A percentile compares a stretch with the other conserved stretches of the same genome.
These are phyloP conservation scores for Cichlasoma orientale DNA, from an alignment of 2,797 vertebrate genomes.

Conservation along the genomic window DNA sequence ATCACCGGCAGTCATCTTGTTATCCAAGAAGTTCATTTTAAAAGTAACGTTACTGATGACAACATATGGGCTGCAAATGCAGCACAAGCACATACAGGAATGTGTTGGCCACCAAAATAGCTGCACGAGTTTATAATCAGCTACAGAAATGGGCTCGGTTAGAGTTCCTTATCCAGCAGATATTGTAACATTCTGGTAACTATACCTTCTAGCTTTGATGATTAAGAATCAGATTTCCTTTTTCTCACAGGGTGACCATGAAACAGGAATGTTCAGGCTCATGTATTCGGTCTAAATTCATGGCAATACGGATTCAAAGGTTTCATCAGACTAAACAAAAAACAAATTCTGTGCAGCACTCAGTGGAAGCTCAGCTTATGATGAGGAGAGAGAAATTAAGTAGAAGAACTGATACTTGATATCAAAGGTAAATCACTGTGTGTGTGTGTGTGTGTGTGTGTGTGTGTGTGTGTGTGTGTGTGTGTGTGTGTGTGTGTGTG, in stretches of 20 bases:
- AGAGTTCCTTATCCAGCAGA: neutral
- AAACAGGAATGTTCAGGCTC: neutral
- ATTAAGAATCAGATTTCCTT: too few species aligned
- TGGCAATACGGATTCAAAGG: neutral
- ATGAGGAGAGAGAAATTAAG: neutral
- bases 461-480: neutral
- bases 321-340: neutral
- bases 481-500: neutral
- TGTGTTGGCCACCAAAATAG: too few species aligned
- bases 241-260: too few species aligned
- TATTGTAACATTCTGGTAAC: neutral
- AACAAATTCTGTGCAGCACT: neutral
- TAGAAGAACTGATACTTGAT: neutral
- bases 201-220: too few species aligned
- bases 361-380: neutral
- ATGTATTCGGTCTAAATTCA: too few species aligned
- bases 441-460: neutral
- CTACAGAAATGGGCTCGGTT: neutral
- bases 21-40: neutral
- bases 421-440: conserved; percentile 11
- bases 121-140: too few species aligned
- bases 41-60: neutral
- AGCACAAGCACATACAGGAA: neutral
- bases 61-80: neutral
- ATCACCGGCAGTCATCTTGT: neutral